A percentile compares a stretch with the other conserved stretches of the same genome.
These are phyloP conservation scores for Pycnonotus jocosus DNA, from an alignment of 2,113 vertebrate genomes.

Conservation along the genomic window DNA sequence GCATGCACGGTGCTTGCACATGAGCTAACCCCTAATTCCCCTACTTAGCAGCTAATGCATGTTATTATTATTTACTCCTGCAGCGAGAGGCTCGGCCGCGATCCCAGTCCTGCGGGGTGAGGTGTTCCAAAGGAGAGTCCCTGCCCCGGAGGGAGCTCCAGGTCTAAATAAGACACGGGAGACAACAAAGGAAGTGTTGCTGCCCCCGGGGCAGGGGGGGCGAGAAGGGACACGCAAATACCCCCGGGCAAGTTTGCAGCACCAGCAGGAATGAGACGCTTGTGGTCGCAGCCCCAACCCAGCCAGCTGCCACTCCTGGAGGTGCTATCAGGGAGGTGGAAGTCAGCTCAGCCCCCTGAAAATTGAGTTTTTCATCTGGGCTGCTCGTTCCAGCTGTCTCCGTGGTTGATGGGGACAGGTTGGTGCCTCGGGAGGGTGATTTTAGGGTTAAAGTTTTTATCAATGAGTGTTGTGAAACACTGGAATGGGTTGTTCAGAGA, in stretches of 20 bases:
- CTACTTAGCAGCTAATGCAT: conserved; percentile 37
- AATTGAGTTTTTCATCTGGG: background rate
- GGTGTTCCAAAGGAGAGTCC: background rate
- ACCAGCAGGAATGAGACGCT: background rate
- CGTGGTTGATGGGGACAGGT: accelerated
- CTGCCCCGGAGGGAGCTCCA: background rate
- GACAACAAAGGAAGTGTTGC: conserved; percentile 18
- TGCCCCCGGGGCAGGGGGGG: background rate
- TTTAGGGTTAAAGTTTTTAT: background rate
- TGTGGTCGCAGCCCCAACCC: background rate
- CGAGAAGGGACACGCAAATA: background rate
- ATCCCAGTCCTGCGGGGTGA: background rate
- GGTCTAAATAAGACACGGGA: background rate
- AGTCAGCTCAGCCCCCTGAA: background rate
- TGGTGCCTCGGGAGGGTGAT: background rate
- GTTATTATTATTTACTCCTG: conserved; percentile 43
- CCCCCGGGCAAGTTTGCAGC: background rate
- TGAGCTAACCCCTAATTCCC: conserved; percentile 22
- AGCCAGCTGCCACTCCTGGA: background rate
- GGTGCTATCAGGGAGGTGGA: background rate
- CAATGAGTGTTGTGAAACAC: background rate
- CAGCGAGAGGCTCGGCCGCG: background rate
- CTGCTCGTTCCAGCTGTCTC: background rate
- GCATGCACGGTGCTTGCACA: background rate
- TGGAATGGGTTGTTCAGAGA: background rate